Evolutionary conservation across 2,797 vertebrate species (phyloP).

Genomic region (Eulemur albifrons): DNA sequence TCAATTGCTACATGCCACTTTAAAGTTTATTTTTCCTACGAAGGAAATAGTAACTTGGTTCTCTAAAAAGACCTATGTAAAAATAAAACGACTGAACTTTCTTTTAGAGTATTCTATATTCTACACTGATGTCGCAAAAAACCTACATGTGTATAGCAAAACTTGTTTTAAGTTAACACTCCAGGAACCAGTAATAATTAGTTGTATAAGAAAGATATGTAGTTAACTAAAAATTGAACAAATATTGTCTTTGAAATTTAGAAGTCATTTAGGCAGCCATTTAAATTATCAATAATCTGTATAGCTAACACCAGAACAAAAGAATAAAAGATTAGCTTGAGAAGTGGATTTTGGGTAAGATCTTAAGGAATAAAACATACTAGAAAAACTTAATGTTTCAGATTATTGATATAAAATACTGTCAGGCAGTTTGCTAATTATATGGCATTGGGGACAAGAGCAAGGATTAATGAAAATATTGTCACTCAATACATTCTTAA

Average conservation of each 20-base stretch:
- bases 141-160: background rate
- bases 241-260: background rate
- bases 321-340: background rate
- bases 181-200: background rate
- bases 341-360: background rate
- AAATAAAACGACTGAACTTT: background rate
- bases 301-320: background rate
- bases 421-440: background rate
- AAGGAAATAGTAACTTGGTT: slow-evolving; percentile 20
- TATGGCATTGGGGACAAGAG: background rate
- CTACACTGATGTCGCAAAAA: background rate
- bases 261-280: background rate
- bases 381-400: slow-evolving; percentile 6
- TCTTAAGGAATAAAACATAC: background rate
- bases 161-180: background rate
- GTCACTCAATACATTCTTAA: background rate
- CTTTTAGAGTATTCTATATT: background rate
- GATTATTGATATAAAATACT: background rate
- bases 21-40: slow-evolving; percentile 7
- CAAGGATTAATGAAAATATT: background rate
- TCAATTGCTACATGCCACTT: background rate
- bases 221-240: background rate
- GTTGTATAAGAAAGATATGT: background rate
- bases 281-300: background rate
- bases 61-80: background rate